Evolutionary conservation across 2,113 vertebrate genomes (phyloP).

Genomic region (Ptilorrhoa leucosticta): DNA sequence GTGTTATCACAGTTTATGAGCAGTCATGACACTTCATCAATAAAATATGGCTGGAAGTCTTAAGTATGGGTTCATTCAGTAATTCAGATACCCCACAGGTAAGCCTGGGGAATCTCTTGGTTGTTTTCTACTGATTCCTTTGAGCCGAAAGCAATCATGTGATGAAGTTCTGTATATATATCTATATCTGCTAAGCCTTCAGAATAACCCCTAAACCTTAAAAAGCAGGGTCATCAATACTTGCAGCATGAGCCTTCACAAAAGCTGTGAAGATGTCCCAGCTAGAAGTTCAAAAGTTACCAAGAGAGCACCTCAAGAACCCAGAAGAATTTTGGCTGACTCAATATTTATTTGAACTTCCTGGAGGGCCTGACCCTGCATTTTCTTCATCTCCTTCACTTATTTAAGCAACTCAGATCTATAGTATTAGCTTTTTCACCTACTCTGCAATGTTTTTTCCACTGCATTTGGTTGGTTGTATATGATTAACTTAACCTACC

Average conservation of each 20-base stretch:
- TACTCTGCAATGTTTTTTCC: neutral
- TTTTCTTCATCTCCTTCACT: neutral
- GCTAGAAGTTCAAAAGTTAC: neutral
- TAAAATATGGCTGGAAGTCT: neutral
- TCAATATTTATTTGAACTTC: neutral
- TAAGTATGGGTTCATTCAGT: neutral
- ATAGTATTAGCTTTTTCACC: neutral
- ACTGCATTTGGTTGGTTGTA: constrained; percentile 63
- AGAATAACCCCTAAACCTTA: neutral
- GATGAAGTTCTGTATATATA: neutral
- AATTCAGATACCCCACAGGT: neutral
- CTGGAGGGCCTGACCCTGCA: neutral
- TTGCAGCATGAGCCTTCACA: neutral
- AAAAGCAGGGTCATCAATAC: neutral
- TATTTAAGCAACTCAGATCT: neutral
- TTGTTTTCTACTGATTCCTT: neutral
- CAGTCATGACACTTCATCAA: neutral
- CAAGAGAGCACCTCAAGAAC: neutral
- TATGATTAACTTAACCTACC: constrained; percentile 67
- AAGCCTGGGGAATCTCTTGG: neutral
- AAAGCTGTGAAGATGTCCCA: neutral
- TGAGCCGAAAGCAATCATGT: neutral
- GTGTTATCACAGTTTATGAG: neutral
- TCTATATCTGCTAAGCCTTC: neutral
- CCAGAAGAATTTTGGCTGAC: neutral